phyloP scores from a whole-genome alignment of 2,113 vertebrate genomes.

The Alces alces region DNA sequence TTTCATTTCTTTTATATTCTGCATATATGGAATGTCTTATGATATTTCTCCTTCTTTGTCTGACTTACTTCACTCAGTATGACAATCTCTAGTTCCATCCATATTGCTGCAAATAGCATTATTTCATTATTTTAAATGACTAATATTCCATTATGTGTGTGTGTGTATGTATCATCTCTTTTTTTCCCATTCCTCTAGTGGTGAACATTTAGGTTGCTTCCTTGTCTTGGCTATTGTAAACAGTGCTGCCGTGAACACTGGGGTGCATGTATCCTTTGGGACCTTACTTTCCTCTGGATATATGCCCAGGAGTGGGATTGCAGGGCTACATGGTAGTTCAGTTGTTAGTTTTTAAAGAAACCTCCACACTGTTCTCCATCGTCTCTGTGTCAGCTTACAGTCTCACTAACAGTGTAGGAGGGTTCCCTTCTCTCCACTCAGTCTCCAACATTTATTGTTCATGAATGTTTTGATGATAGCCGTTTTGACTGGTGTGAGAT shows the following conservation, averaged over 20 bases:
- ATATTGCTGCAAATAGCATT: not conserved
- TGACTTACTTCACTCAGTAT: not conserved
- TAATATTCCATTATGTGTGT: not conserved
- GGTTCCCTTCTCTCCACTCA: not conserved
- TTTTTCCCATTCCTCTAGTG: not conserved
- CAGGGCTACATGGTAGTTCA: not conserved
- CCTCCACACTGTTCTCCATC: not conserved
- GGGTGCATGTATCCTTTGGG: not conserved
- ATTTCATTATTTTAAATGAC: not conserved
- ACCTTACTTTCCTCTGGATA: not conserved
- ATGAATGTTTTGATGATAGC: not conserved
- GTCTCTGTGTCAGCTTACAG: not conserved
- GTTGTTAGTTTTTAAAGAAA: not conserved
- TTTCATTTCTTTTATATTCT: not conserved
- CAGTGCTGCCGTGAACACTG: not conserved
- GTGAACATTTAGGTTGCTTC: not conserved
- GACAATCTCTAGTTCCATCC: not conserved
- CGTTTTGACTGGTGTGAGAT: not conserved
- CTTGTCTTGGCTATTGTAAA: not conserved
- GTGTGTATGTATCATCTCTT: not conserved
- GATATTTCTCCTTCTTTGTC: not conserved
- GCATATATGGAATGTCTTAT: not conserved
- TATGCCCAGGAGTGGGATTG: not conserved
- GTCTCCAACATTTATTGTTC: not conserved
- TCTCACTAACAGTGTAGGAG: not conserved